phyloP scores from a whole-genome alignment of 1,140 invertebrate species.

The Drosophila gunungcola region DNA sequence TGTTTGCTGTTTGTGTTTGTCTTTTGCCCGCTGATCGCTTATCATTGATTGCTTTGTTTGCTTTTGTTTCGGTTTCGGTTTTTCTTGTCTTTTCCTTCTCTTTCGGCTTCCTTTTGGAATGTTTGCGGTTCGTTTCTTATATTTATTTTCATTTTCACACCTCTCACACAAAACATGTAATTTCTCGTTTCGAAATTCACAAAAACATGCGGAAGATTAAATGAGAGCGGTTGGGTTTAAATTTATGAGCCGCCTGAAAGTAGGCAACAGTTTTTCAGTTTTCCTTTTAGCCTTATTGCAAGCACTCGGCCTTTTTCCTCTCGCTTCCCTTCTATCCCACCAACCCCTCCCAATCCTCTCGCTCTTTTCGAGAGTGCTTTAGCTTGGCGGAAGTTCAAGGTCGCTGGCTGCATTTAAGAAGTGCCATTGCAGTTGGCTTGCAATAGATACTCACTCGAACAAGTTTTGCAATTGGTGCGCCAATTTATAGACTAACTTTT shows the following conservation, averaged over 20 bases:
- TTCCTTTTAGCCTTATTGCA: constrained; percentile 6
- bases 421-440: constrained; percentile 32
- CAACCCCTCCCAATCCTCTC: background rate
- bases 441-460: constrained; percentile 23
- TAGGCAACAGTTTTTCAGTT: constrained; percentile 44
- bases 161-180: constrained; percentile 43
- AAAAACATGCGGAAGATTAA: constrained; percentile 48
- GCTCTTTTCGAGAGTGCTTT: constrained; percentile 3
- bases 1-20: constrained; percentile 60
- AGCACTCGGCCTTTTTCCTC: background rate
- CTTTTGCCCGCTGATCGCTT: constrained; percentile 44
- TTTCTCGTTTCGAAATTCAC: constrained; percentile 37
- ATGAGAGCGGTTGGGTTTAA: constrained; percentile 27
- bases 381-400: constrained; percentile 39
- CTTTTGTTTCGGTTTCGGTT: constrained; percentile 35
- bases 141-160: constrained; percentile 57
- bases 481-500: constrained; percentile 6
- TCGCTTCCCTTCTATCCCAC: background rate
- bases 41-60: constrained; percentile 53
- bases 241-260: constrained; percentile 46
- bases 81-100: constrained; percentile 12
- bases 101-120: constrained; percentile 10
- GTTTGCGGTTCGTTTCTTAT: constrained; percentile 28
- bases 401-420: constrained; percentile 28
- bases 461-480: constrained; percentile 13